phyloP scores from a whole-genome alignment of 2,888 invertebrate species.

The Agrochola lychnidis region DNA sequence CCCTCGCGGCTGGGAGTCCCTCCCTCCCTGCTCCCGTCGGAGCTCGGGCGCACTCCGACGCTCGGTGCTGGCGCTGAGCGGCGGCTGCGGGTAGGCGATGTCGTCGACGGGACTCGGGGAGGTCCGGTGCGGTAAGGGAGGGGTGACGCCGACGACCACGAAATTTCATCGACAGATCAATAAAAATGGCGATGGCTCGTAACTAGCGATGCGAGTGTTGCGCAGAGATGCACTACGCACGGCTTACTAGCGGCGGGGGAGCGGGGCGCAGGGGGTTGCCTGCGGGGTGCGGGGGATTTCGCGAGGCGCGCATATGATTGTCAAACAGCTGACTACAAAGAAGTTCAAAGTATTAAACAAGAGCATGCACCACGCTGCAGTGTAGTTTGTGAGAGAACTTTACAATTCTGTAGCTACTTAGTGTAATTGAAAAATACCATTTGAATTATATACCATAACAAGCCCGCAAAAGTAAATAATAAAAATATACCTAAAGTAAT shows the following conservation, averaged over 20 bases:
- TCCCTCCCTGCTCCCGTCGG: conserved; percentile 40
- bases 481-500: too few species aligned
- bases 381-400: background rate
- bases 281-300: conserved; percentile 51
- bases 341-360: conserved; percentile 72
- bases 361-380: conserved; percentile 25
- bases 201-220: conserved; percentile 72
- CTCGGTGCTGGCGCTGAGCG: conserved; percentile 36
- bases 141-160: conserved; percentile 56
- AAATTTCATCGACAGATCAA: conserved; percentile 77
- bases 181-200: conserved; percentile 77
- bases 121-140: conserved; percentile 50
- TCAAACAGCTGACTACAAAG: conserved; percentile 87
- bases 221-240: conserved; percentile 80
- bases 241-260: conserved; percentile 51
- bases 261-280: background rate
- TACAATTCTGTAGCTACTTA: background rate
- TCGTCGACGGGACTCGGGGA: conserved; percentile 46
- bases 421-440: background rate
- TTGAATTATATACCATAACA: background rate
- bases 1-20: conserved; percentile 64
- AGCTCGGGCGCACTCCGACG: conserved; percentile 23
- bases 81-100: conserved; percentile 44
- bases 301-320: conserved; percentile 74
- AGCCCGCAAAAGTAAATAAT: too few species aligned